Evolutionary conservation across 2,888 invertebrate species (phyloP).

Genomic region (Hipparchia semele): DNA sequence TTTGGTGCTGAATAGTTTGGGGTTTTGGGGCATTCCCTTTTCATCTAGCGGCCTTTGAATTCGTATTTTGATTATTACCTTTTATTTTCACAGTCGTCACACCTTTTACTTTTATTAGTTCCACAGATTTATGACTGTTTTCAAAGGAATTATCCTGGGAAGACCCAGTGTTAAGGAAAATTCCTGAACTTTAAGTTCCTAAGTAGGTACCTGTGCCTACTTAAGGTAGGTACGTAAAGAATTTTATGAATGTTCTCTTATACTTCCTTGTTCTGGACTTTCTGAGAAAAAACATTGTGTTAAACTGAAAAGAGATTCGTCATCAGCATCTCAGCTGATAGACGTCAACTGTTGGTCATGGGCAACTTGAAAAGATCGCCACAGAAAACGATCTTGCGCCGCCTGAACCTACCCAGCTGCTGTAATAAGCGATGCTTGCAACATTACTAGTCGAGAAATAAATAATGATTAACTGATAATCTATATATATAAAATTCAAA

Average conservation of each 20-base stretch:
- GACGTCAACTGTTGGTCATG: no score
- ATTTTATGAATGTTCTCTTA: neutral
- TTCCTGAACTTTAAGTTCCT: conserved; percentile 2
- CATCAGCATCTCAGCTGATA: no score
- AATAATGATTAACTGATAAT: no score
- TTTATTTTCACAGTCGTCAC: neutral
- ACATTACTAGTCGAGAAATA: no score
- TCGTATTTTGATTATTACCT: neutral
- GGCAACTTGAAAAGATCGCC: no score
- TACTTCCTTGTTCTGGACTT: conserved; percentile 1
- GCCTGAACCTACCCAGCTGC: no score
- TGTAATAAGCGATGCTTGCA: no score
- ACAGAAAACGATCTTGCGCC: no score
- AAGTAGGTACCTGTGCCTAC: neutral
- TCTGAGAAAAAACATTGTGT: neutral
- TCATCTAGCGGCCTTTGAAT: neutral
- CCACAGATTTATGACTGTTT: neutral
- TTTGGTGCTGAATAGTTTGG: no score
- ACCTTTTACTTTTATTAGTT: neutral
- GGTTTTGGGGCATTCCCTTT: no score
- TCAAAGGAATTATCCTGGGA: neutral
- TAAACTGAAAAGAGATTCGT: neutral
- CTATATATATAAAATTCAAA: no score
- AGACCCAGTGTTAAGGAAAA: conserved; percentile 12
- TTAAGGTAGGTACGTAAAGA: neutral